Evolutionary conservation across 2,888 invertebrate species (phyloP).

Genomic region (Cenopis cana): DNA sequence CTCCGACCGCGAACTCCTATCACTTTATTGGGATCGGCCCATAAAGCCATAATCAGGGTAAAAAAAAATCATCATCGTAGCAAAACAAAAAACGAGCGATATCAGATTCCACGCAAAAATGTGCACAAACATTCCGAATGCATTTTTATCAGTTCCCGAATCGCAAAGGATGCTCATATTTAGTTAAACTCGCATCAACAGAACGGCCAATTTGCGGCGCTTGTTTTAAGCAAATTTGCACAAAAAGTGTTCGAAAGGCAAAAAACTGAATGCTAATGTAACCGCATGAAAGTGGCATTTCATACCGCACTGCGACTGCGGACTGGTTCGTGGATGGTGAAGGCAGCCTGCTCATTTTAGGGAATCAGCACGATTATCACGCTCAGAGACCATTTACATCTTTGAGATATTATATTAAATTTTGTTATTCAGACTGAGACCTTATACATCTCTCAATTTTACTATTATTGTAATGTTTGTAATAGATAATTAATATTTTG

Average conservation of each 20-base stretch:
- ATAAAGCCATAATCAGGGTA: too few relatives aligned
- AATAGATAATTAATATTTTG: too few relatives aligned
- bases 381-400: too few relatives aligned
- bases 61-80: too few relatives aligned
- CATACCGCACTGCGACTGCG: slow-evolving; percentile 43
- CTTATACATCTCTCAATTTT: too few relatives aligned
- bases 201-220: slow-evolving; percentile 24
- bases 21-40: too few relatives aligned
- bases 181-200: slow-evolving; percentile 29
- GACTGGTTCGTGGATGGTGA: neutral
- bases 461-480: too few relatives aligned
- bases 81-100: neutral
- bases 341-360: neutral
- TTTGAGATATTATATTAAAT: too few relatives aligned
- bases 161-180: slow-evolving; percentile 16
- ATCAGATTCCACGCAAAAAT: neutral
- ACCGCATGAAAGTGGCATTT: slow-evolving; percentile 44
- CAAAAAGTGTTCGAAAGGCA: slow-evolving; percentile 33
- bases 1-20: too few relatives aligned
- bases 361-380: neutral
- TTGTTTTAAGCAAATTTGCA: slow-evolving; percentile 35
- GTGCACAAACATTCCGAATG: neutral
- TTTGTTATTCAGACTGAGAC: too few relatives aligned
- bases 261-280: slow-evolving; percentile 44
- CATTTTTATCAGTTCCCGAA: slow-evolving; percentile 14